Percentiles rank a stretch among this genome's conserved stretches.
Evolutionary conservation across 2,797 vertebrate species (phyloP).

Genomic region (Gobionotothen gibberifrons): DNA sequence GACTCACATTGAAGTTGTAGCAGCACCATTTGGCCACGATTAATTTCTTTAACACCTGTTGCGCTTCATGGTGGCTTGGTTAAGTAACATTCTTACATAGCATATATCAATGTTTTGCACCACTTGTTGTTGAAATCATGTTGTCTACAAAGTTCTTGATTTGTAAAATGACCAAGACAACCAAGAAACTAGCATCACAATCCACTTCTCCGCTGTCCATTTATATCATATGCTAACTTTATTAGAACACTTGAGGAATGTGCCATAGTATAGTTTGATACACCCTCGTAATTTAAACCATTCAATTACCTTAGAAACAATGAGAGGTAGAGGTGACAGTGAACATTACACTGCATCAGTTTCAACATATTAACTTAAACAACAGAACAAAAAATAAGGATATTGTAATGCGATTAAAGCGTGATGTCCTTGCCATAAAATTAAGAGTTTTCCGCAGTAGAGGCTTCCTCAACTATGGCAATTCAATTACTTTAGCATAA

Average conservation of each 20-base stretch:
- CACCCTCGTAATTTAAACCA: not conserved
- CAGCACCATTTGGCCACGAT: too few species aligned
- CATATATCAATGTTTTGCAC: too few species aligned
- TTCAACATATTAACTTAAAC: not conserved
- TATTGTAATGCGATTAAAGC: not conserved
- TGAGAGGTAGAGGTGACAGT: not conserved
- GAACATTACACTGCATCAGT: not conserved
- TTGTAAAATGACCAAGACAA: too few species aligned
- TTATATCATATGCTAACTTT: too few species aligned
- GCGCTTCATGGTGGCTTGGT: too few species aligned
- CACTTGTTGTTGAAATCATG: too few species aligned
- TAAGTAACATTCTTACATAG: too few species aligned
- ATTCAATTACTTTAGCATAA: not conserved
- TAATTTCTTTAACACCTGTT: too few species aligned
- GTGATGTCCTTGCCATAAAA: slow-evolving; percentile 1
- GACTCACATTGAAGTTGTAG: too few species aligned
- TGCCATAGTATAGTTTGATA: not conserved
- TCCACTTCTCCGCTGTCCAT: too few species aligned
- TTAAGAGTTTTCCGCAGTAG: not conserved
- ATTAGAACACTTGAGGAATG: not conserved
- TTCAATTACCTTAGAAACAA: not conserved
- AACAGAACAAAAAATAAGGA: not conserved
- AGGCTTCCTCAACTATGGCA: not conserved
- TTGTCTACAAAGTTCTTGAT: too few species aligned
- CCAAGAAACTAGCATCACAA: too few species aligned